phyloP scores from a whole-genome alignment of 2,113 vertebrate species.

The Macrotis lagotis region DNA sequence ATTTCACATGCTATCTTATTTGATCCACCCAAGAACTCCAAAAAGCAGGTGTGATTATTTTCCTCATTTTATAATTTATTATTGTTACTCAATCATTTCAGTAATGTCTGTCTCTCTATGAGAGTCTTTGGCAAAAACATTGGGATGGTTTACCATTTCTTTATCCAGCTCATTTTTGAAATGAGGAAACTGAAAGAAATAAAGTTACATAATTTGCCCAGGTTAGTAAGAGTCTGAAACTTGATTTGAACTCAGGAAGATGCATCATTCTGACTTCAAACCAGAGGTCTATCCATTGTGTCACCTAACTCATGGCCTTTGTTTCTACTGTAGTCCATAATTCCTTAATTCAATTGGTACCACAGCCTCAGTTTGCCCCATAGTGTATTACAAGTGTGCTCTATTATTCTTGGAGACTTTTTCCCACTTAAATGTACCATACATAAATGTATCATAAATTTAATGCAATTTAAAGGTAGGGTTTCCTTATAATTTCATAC shows the following conservation, averaged over 20 bases:
- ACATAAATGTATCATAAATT: neutral
- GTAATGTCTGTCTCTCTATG: no score
- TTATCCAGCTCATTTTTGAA: no score
- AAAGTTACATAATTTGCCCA: neutral
- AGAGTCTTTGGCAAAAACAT: no score
- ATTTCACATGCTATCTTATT: no score
- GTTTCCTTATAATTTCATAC: neutral
- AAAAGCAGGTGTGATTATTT: no score
- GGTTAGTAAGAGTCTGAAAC: neutral
- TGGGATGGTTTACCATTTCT: no score
- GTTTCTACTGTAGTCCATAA: neutral
- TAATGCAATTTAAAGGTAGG: neutral
- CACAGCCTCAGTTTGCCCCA: neutral
- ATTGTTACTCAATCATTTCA: no score
- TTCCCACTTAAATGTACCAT: neutral
- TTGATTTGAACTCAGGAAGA: neutral
- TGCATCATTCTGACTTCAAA: neutral
- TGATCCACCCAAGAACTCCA: no score
- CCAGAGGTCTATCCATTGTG: neutral
- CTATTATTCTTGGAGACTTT: neutral
- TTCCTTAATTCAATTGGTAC: neutral
- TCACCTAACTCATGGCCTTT: neutral
- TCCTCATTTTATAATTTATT: no score
- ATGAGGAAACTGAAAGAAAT: neutral
- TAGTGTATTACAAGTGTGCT: neutral